Evolutionary conservation across 2,113 vertebrate species (phyloP), one percentile per base, ranked within the genome.

Genomic region (Epinephelus lanceolatus): DNA sequence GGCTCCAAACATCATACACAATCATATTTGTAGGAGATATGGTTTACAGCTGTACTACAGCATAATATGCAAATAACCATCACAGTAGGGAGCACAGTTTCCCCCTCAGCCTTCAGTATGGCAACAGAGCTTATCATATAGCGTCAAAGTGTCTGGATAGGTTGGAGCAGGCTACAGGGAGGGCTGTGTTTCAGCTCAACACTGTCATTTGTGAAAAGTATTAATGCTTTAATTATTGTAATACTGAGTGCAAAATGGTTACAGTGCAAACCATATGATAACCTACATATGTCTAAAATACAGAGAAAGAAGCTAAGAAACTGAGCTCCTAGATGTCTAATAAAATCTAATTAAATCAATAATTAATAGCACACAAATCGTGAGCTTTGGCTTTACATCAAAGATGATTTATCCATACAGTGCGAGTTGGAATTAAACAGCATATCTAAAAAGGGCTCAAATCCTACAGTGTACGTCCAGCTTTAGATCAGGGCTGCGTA

Each of bases 81-180:
- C 51, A 83, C 70, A 60, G 49, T 23, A 59, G 45, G 23, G 61
- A 52, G 73, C 61, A 49, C 23, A 45, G 63, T 70, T 78, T 49
- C 51, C 69, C 81, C 69, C 73, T 72, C 65, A 76, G 85, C 81
- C 65, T 78, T 85, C 78, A 82, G 68, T 72, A 17, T 69, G 71
- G 61, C 71, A 72, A 55, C 66, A 37, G 52, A 77, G 71, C 71
- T 81, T 65, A 90, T 81, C 75, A 74, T 3, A 40, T 45, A 75
- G 62, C 73, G 83, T 78, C 76, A 81, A 78, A 52, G 81, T 66
- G 55, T 80, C 13, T 49, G 60, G 17, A 55, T n/a, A 40, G 62
- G 30, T 53, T 71, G 45, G 37, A 19, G 23, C 56, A 71, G 72
- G 66, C 57, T 59, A 25, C 72, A 60, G 30, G 33, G 65, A 51